phyloP scores from a whole-genome alignment of 2,888 invertebrate species.

The Carterocephalus palaemon region DNA sequence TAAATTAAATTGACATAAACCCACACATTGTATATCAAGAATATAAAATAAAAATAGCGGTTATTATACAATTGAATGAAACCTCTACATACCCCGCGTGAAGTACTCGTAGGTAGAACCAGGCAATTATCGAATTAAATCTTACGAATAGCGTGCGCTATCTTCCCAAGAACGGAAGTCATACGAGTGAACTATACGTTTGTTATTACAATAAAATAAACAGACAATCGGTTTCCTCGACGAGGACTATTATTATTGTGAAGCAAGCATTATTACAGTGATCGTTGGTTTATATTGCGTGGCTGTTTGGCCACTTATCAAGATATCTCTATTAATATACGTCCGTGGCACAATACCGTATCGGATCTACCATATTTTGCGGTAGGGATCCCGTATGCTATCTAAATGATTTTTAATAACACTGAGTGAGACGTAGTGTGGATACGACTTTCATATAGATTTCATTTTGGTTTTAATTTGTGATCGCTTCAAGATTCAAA shows the following conservation, averaged over 20 bases:
- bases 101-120: not conserved
- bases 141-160: conserved; percentile 20
- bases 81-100: too few relatives aligned
- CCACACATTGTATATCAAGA: too few relatives aligned
- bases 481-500: too few relatives aligned
- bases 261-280: conserved; percentile 14
- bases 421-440: not conserved
- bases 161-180: conserved; percentile 21
- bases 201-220: conserved; percentile 13
- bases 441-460: not conserved
- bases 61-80: too few relatives aligned
- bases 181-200: conserved; percentile 17
- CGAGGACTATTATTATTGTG: conserved; percentile 28
- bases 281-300: conserved; percentile 20
- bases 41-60: too few relatives aligned
- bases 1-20: too few relatives aligned
- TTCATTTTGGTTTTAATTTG: too few relatives aligned
- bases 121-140: conserved; percentile 21
- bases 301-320: conserved; percentile 31
- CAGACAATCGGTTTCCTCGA: conserved; percentile 22
- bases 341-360: conserved; percentile 37
- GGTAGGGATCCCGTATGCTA: conserved; percentile 17
- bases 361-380: conserved; percentile 35
- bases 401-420: conserved; percentile 21
- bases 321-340: conserved; percentile 47